phyloP scores from a whole-genome alignment of 2,797 vertebrate genomes.

The Sphaeramia orbicularis region DNA sequence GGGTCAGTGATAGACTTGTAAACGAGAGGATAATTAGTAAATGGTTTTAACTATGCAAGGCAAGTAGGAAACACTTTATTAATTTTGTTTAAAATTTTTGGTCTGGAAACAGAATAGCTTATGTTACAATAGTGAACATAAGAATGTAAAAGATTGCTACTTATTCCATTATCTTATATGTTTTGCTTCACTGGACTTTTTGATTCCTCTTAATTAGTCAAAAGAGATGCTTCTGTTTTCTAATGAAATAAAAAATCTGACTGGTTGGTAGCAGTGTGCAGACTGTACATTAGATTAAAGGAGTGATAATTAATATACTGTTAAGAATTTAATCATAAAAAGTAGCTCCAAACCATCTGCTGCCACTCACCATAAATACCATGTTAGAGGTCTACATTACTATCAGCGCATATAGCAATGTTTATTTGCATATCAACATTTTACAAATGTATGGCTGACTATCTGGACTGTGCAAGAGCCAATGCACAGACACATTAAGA shows the following conservation, averaged over 20 bases:
- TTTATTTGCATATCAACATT: constrained; percentile 31
- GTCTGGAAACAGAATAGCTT: background rate
- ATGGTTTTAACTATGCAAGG: constrained; percentile 39
- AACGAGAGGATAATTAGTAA: constrained; percentile 60
- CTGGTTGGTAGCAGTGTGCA: background rate
- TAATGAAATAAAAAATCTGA: background rate
- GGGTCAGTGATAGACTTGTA: constrained; percentile 38
- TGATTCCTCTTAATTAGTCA: too few species aligned
- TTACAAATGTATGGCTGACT: constrained; percentile 14
- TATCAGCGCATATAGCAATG: background rate
- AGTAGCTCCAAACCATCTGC: background rate
- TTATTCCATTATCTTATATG: too few species aligned
- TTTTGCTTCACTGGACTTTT: too few species aligned
- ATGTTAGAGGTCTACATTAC: background rate
- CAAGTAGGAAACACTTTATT: constrained; percentile 14
- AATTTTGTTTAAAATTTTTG: constrained; percentile 9
- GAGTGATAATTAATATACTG: background rate
- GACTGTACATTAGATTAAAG: background rate
- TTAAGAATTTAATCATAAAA: too few species aligned
- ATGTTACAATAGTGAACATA: too few species aligned
- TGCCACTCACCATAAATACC: background rate
- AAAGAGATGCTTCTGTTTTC: too few species aligned
- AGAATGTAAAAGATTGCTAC: too few species aligned
- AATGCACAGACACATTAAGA: constrained; percentile 15
- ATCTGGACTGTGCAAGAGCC: constrained; percentile 6